Evolutionary conservation across 2,797 vertebrate genomes (phyloP).

Genomic region (Paguma larvata): DNA sequence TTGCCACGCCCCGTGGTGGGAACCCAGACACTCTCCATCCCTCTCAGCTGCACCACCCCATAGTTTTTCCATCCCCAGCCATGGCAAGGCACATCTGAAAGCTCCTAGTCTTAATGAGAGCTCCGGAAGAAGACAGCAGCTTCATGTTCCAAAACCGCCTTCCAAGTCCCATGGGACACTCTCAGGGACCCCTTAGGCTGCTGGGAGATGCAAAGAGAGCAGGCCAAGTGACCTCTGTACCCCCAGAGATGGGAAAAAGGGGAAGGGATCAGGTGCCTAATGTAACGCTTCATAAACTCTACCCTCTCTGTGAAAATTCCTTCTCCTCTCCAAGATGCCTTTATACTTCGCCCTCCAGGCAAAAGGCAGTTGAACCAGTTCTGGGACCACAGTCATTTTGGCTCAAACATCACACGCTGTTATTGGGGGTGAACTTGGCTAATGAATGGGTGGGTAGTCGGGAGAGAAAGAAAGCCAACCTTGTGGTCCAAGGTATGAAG

Average conservation of each 20-base stretch:
- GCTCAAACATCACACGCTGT: background rate
- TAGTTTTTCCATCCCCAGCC: background rate
- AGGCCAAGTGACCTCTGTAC: background rate
- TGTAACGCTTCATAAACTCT: background rate
- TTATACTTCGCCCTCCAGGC: background rate
- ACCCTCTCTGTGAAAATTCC: background rate
- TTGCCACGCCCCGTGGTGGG: background rate
- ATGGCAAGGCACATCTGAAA: background rate
- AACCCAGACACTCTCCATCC: background rate
- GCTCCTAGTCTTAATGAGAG: background rate
- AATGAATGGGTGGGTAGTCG: background rate
- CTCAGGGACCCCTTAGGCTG: background rate
- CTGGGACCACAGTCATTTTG: background rate
- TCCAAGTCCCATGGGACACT: background rate
- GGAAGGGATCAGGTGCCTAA: background rate
- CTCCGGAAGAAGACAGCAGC: background rate
- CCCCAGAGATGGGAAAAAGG: background rate
- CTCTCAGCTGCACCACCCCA: background rate
- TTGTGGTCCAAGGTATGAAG: background rate
- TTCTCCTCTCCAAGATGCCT: background rate
- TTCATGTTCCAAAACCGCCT: background rate
- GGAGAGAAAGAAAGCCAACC: background rate
- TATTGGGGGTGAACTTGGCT: background rate
- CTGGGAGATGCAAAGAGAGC: background rate
- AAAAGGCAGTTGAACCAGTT: background rate